phyloP scores from a whole-genome alignment of 2,113 vertebrate species.

The Gallinago paraguaiae region DNA sequence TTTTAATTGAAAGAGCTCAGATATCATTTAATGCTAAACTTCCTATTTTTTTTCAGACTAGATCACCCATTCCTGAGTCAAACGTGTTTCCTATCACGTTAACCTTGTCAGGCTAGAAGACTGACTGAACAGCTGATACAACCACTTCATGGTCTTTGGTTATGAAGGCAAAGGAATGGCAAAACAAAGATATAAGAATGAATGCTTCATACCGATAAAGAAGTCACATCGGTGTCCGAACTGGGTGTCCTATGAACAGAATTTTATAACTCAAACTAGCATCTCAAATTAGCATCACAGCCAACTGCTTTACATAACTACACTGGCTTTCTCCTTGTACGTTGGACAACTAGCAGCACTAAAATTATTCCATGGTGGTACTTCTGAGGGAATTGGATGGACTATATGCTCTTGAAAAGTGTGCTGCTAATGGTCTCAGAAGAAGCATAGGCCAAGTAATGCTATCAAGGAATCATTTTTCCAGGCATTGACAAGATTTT shows the following conservation, averaged over 20 bases:
- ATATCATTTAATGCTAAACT: background rate
- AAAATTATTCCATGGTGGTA: background rate
- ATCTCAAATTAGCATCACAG: background rate
- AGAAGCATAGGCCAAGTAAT: background rate
- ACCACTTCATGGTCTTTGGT: background rate
- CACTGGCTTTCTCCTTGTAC: background rate
- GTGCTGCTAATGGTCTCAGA: background rate
- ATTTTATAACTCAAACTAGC: background rate
- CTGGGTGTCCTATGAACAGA: background rate
- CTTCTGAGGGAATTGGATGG: background rate
- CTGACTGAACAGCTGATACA: background rate
- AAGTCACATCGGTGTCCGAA: background rate
- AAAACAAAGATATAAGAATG: background rate
- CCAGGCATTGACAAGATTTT: background rate
- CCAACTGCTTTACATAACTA: background rate
- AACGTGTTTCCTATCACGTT: rapidly evolving
- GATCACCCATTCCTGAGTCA: background rate
- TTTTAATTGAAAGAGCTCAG: background rate
- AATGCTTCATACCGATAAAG: background rate
- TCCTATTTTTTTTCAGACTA: background rate
- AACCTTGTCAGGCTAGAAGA: background rate
- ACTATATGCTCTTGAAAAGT: background rate
- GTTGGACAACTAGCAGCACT: background rate
- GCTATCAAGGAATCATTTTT: background rate
- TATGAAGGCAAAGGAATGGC: background rate